phyloP scores from a whole-genome alignment of 2,888 invertebrate species.

The Andricus quercusramuli region DNA sequence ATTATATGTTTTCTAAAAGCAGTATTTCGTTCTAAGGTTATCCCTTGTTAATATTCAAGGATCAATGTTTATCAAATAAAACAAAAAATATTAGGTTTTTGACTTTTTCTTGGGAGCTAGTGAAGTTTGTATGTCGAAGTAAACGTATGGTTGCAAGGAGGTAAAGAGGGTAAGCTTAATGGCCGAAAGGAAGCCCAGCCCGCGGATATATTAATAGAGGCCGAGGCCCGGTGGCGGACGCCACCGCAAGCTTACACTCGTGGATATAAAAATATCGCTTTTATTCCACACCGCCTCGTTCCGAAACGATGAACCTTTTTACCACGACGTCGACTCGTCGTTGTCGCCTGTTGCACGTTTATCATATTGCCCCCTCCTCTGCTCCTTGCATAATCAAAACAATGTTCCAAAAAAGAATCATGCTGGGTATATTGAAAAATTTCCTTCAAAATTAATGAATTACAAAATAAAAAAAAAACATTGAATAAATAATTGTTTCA shows the following conservation, averaged over 20 bases:
- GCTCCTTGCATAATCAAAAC: conserved; percentile 4
- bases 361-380: neutral
- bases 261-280: conserved; percentile 76
- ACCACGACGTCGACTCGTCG: conserved; percentile 14
- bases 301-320: conserved; percentile 33
- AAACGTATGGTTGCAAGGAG: conserved; percentile 28
- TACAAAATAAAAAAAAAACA: no score
- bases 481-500: no score
- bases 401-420: neutral
- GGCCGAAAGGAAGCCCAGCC: conserved; percentile 68
- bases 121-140: neutral
- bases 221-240: conserved; percentile 71
- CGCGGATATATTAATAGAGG: conserved; percentile 77
- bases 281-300: conserved; percentile 62
- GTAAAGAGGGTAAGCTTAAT: conserved; percentile 44
- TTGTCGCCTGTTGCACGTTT: conserved; percentile 13
- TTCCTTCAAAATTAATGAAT: neutral
- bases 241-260: conserved; percentile 67
- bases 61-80: neutral
- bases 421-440: neutral
- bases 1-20: no score
- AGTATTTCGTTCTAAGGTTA: no score
- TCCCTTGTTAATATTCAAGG: no score
- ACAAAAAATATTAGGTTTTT: neutral
- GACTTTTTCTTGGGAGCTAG: neutral